Percentiles rank a stretch among this genome's conserved stretches.
Evolutionary conservation across 2,888 invertebrate species (phyloP).

Genomic region (Pseudococcus longispinus): DNA sequence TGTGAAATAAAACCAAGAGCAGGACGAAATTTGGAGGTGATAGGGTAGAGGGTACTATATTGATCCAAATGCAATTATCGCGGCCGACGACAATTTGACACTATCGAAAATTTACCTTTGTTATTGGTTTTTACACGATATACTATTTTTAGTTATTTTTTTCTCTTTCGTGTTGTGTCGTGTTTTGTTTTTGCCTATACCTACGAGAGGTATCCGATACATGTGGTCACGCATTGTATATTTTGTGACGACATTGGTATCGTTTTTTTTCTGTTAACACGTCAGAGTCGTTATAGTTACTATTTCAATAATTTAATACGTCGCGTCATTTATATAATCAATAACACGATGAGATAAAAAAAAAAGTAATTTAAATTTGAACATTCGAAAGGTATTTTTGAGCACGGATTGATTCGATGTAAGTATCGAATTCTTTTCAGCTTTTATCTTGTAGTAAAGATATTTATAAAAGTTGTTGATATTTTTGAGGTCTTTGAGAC

Average conservation of each 20-base stretch:
- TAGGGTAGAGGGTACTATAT: background rate
- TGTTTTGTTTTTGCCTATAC: background rate
- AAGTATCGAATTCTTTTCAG: too few species aligned
- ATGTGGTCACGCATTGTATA: background rate
- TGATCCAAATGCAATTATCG: background rate
- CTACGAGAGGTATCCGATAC: background rate
- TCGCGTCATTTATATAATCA: background rate
- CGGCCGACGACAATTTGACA: background rate
- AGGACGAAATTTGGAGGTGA: background rate
- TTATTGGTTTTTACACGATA: background rate
- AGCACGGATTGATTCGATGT: background rate
- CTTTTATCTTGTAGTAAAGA: too few species aligned
- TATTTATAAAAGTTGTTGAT: too few species aligned
- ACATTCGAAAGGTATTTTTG: background rate
- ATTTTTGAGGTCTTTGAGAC: too few species aligned
- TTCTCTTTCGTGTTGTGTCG: background rate
- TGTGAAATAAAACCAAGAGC: background rate
- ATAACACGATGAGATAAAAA: background rate
- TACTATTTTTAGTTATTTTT: background rate
- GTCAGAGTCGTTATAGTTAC: background rate
- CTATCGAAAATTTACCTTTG: background rate
- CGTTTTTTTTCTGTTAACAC: background rate
- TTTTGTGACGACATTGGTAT: constrained; percentile 1
- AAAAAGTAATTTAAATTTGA: background rate
- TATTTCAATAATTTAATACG: background rate